Evolutionary conservation across 2,888 invertebrate species (phyloP).

Genomic region (Acronicta leporina): DNA sequence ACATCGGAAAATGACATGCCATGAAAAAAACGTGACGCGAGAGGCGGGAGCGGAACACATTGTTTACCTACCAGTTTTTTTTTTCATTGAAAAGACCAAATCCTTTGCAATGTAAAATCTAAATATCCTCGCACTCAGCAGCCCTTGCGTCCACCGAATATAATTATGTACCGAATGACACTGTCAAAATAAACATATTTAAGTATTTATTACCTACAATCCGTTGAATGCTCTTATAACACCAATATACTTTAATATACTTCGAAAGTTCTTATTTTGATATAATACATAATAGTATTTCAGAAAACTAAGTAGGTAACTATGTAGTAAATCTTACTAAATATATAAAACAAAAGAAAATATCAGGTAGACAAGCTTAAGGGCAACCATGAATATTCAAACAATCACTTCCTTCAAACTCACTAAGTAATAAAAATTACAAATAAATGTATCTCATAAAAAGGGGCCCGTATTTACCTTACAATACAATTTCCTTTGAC

Average conservation of each 20-base stretch:
- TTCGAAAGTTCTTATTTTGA: not conserved
- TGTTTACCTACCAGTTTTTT: too few relatives aligned
- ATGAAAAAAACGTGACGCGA: too few relatives aligned
- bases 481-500: conserved; percentile 61
- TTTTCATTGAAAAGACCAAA: too few relatives aligned
- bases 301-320: not conserved
- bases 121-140: conserved; percentile 18
- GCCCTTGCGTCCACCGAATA: too few relatives aligned
- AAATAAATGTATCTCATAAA: conserved; percentile 45
- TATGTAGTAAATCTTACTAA: conserved; percentile 10
- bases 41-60: too few relatives aligned
- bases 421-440: conserved; percentile 36
- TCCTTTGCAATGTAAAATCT: too few relatives aligned
- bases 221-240: not conserved
- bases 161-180: too few relatives aligned
- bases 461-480: conserved; percentile 23
- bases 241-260: not conserved
- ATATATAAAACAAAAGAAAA: conserved; percentile 25
- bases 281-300: not conserved
- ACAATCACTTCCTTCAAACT: conserved; percentile 46
- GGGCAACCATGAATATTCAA: conserved; percentile 42
- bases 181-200: conserved; percentile 2
- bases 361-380: conserved; percentile 30
- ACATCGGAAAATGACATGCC: too few relatives aligned
- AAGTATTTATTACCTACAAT: not conserved